Evolutionary conservation across 2,797 vertebrate genomes (phyloP), one percentile per base, ranked within the genome.

Genomic region (Urocyon cinereoargenteus): DNA sequence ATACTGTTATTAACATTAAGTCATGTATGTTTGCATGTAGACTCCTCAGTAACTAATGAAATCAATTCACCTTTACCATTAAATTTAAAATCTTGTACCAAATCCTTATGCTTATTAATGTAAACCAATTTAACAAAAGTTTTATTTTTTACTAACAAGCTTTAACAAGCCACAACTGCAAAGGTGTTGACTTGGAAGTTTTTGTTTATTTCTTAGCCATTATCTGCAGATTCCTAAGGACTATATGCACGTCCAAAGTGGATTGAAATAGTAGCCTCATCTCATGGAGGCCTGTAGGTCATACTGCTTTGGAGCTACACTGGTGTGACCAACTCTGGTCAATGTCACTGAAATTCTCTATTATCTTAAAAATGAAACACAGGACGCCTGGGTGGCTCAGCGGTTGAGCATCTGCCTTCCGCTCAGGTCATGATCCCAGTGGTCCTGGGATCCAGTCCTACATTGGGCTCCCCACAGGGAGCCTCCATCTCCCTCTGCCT

Each of bases 21-120:
- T 18, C 13, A 61, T 62, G 2, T n/a, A 6, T 89, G 21, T 49
- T 72, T 28, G 11, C 1, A 86, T 78, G 24, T 72, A 24, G 57
- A 72, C 12, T 83, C 22, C 3, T 31, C 2, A 64, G 70, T 78
- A 57, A 62, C 73, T 92, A 8, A 66, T 55, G 3, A 83, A 73
- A 64, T 91, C 70, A 83, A 62, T 36, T 87, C 88, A 81, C 57
- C 14, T 92, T 77, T 86, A 86, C 53, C 55, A 59, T 89, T 88
- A 86, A 96, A 53, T 68, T 22, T 57, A 72, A 21, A 82, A 75
- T 66, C 22, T 51, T 53, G 6, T 79, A 31, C 15, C 24, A 75
- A 95, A 49, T 36, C 3, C 85, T 87, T 72, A 11, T 64, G 55
- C 88, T 70, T 91, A 49, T 36, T 89, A 86, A 59, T n/a, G 2